phyloP scores from a whole-genome alignment of 2,113 vertebrate species.

The Eira barbara region DNA sequence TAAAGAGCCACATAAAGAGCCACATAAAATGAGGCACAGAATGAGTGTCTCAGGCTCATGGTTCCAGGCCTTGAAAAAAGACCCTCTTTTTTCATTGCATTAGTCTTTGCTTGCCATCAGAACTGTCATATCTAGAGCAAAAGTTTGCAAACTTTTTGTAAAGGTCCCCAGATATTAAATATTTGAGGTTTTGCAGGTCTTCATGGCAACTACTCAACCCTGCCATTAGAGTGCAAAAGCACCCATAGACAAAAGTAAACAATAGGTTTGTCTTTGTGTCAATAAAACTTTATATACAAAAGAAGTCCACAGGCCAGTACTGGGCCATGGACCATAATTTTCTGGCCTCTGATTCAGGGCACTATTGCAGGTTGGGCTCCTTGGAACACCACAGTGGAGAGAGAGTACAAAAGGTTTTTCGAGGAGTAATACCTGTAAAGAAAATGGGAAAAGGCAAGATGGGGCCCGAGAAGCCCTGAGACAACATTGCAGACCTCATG shows the following conservation, averaged over 20 bases:
- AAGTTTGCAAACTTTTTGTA: neutral
- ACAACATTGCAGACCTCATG: neutral
- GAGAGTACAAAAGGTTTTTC: neutral
- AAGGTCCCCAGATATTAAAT: neutral
- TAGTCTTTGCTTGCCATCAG: neutral
- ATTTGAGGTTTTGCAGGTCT: neutral
- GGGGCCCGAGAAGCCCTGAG: neutral
- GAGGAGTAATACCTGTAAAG: neutral
- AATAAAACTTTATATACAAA: neutral
- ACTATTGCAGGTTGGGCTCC: neutral
- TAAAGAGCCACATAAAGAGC: too few relatives aligned
- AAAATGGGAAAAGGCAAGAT: neutral
- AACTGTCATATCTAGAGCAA: neutral
- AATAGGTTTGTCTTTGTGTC: neutral
- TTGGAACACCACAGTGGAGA: neutral
- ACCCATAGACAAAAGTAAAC: neutral
- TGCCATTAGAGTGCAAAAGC: neutral
- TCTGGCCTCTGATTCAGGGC: neutral
- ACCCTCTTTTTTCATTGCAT: neutral
- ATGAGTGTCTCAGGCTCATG: neutral
- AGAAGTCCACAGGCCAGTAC: neutral
- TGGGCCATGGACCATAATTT: neutral
- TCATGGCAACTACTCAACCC: neutral
- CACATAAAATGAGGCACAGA: neutral
- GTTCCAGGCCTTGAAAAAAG: neutral